A percentile compares a stretch with the other conserved stretches of the same genome.
Conservation (phyloP, 2,113 vertebrate species). For the Pithys albifrons region DNA sequence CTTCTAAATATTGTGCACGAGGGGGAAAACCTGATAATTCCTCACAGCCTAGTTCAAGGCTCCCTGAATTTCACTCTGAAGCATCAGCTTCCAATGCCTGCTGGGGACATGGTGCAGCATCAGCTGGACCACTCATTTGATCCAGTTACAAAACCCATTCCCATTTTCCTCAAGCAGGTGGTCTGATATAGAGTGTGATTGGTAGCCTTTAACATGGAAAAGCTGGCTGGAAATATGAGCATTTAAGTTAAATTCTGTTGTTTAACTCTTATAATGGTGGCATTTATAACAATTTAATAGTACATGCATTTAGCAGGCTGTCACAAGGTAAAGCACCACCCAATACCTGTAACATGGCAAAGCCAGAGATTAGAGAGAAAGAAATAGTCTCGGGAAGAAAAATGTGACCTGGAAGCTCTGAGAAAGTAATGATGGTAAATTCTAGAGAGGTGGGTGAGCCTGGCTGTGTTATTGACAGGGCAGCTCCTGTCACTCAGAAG, state of each 20-base stretch:
- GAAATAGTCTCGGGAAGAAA: neutral
- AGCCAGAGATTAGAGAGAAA: neutral
- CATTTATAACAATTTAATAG: neutral
- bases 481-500: neutral
- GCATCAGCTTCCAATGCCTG: neutral
- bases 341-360: rapidly evolving
- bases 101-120: neutral
- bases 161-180: neutral
- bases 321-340: neutral
- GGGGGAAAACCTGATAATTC: neutral
- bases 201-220: neutral
- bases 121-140: neutral
- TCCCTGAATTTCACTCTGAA: neutral
- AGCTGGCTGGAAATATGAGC: neutral
- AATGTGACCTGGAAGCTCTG: neutral
- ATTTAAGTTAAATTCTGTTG: neutral
- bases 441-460: conserved; percentile 49
- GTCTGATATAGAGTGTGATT: neutral
- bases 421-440: conserved; percentile 26
- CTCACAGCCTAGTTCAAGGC: neutral
- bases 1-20: neutral
- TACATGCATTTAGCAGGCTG: neutral
- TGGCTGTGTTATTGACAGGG: neutral
- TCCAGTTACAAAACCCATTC: neutral
- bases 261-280: neutral